Percentiles rank a stretch among this genome's conserved stretches.
These are phyloP conservation scores for Rhinophrynus dorsalis DNA, from an alignment of 2,797 vertebrate genomes.

Conservation along the genomic window DNA sequence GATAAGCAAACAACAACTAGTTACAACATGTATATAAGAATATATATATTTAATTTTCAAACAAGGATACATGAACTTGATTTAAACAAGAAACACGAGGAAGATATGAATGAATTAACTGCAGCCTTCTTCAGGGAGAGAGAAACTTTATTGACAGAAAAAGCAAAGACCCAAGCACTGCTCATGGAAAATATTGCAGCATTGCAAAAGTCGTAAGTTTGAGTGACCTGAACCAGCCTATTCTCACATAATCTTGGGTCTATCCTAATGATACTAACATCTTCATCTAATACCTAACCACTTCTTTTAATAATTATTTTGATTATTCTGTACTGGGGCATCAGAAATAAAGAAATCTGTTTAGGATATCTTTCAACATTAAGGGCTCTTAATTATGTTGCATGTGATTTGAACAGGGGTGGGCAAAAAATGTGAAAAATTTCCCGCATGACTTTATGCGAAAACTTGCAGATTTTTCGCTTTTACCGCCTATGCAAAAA, in stretches of 20 bases:
- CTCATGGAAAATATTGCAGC: slow-evolving; percentile 98
- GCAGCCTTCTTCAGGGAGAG: slow-evolving; percentile 88
- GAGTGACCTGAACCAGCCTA: slow-evolving; percentile 58
- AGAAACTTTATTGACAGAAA: slow-evolving; percentile 95
- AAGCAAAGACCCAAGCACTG: slow-evolving; percentile 97
- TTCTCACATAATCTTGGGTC: slow-evolving; percentile 44
- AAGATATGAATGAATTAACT: slow-evolving; percentile 86
- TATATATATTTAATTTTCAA: slow-evolving; percentile 41
- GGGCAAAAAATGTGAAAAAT: too few relatives aligned
- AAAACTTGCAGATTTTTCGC: too few relatives aligned
- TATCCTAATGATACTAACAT: background rate
- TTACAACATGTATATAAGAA: too few relatives aligned
- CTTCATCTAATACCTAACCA: background rate
- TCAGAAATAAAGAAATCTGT: background rate
- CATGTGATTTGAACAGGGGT: too few relatives aligned
- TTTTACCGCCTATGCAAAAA: too few relatives aligned
- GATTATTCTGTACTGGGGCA: background rate
- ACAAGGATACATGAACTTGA: slow-evolving; percentile 94
- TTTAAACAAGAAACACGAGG: slow-evolving; percentile 92
- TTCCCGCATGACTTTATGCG: too few relatives aligned
- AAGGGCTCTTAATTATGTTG: too few relatives aligned
- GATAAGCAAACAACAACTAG: too few relatives aligned
- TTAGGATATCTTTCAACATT: too few relatives aligned
- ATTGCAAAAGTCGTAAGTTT: slow-evolving; percentile 93
- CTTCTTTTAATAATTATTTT: background rate